Evolutionary conservation across 2,888 invertebrate genomes (phyloP).

Genomic region (Hoplodrina blanda): DNA sequence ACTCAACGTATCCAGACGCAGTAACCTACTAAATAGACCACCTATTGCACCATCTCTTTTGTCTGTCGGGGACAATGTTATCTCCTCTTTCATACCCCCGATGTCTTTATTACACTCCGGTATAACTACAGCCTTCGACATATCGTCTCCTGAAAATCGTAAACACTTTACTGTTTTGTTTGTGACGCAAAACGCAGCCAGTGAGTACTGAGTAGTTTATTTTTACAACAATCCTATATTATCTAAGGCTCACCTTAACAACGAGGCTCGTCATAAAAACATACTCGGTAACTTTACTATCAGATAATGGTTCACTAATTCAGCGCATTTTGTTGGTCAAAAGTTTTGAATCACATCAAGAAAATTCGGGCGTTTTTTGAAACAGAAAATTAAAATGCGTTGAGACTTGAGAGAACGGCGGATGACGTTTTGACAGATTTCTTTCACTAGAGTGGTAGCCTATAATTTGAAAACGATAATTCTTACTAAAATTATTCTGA

Average conservation of each 20-base stretch:
- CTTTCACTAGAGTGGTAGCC: slow-evolving; percentile 46
- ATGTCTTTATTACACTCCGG: slow-evolving; percentile 84
- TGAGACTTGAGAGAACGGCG: slow-evolving; percentile 68
- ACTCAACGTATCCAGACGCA: slow-evolving; percentile 81
- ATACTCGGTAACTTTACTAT: slow-evolving; percentile 70
- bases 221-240: slow-evolving; percentile 72
- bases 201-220: slow-evolving; percentile 75
- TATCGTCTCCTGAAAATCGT: slow-evolving; percentile 80
- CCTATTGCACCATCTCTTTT: slow-evolving; percentile 82
- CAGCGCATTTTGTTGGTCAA: slow-evolving; percentile 70
- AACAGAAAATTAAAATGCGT: slow-evolving; percentile 78
- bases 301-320: slow-evolving; percentile 60
- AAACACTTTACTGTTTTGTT: slow-evolving; percentile 87
- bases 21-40: slow-evolving; percentile 81
- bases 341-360: slow-evolving; percentile 65
- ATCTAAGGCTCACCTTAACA: slow-evolving; percentile 71
- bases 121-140: slow-evolving; percentile 87
- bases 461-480: slow-evolving; percentile 15
- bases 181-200: slow-evolving; percentile 82
- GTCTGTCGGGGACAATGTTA: slow-evolving; percentile 81
- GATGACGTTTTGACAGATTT: slow-evolving; percentile 73
- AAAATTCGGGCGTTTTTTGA: slow-evolving; percentile 71
- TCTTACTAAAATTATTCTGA: not conserved
- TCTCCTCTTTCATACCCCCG: slow-evolving; percentile 81
- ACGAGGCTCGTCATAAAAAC: slow-evolving; percentile 81